Conservation (phyloP, 2,888 invertebrate species). For the Antheraea yamamai region DNA sequence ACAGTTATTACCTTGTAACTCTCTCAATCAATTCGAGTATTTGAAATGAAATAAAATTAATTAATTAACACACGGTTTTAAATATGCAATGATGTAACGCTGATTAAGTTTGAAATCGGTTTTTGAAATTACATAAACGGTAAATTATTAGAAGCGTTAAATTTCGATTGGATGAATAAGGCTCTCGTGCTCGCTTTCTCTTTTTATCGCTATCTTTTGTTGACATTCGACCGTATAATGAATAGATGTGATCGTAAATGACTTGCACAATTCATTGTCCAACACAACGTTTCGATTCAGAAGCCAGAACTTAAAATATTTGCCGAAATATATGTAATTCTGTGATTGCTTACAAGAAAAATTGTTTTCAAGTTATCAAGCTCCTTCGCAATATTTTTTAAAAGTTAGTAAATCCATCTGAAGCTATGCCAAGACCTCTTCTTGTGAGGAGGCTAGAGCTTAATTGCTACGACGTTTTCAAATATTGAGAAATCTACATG, state of each 20-base stretch:
- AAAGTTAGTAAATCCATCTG: background rate
- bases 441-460: background rate
- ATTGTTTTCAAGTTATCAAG: background rate
- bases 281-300: background rate
- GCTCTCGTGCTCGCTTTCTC: background rate
- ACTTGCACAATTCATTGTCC: background rate
- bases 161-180: background rate
- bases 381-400: background rate
- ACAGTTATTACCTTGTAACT: background rate
- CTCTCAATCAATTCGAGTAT: background rate
- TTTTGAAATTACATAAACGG: conserved; percentile 9
- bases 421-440: background rate
- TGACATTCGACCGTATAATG: background rate
- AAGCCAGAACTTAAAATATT: background rate
- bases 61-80: background rate
- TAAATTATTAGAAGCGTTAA: conserved; percentile 1
- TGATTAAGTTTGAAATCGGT: background rate
- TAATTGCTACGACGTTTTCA: background rate
- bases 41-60: background rate
- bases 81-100: background rate
- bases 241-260: background rate
- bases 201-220: background rate
- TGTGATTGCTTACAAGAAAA: background rate
- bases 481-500: background rate
- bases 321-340: background rate